Base-by-base conservation (phyloP, 2,888 invertebrate species). In the Acanthosoma haemorrhoidale region DNA sequence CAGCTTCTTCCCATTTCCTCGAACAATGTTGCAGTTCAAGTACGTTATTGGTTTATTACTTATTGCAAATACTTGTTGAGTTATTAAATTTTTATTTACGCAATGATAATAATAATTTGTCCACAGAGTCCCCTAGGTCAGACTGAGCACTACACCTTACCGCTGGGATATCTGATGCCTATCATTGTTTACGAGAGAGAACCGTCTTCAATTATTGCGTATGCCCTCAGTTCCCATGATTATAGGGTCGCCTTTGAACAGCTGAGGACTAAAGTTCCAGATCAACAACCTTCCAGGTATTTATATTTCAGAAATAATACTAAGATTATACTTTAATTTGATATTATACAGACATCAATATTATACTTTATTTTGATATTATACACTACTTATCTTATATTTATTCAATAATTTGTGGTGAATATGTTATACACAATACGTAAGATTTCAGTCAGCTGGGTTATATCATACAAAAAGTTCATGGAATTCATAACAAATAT, bases 131-230 rank as follows among this genome's bases (percentile, higher is more conserved):
- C 89, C 2, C 84, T 89, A 76, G 82, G 84, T 13, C 75, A 82
- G 0, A 84, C 86, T 73, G 91, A 92, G 77, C 92, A 93, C 79
- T 85, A 89, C 76, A 82, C 86, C 4, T 78, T 91, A 21, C 86
- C 87, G 0, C 76, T 83, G 16, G 87, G 87, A 72, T 80, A 76
- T 34, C 74, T 76, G 68, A 82, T 87, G n/a, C 87, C 88, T 0
- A 81, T 90, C n/a, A 83, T 89, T 2, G 89, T 94, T 0, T 88
- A 88, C 75, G 92, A 93, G 78, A 85, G 84, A 41, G 92, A 94
- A 79, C 87, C 89, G 0, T 91, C 92, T 74, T 93, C 92, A 0
- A 88, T 94, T 66, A 90, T 95, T 71, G 91, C 94, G 0, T 92
- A 91, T 77, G 87, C 91, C 1, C 80, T 95, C 21, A 87, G 87